These are phyloP conservation scores for Grus americana DNA, from an alignment of 2,113 vertebrate species.

Conservation along the genomic window DNA sequence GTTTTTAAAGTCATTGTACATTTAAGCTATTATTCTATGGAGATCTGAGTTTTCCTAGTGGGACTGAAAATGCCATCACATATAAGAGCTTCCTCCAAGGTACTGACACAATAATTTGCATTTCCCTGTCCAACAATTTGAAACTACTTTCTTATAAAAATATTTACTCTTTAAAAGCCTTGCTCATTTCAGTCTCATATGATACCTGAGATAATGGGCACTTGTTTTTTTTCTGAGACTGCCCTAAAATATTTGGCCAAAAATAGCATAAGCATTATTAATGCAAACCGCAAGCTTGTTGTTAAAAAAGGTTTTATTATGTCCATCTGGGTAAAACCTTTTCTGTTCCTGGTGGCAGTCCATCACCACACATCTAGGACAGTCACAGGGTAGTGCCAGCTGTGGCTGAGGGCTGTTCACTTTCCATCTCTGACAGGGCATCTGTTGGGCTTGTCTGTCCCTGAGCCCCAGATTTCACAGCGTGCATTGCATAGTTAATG, in stretches of 20 bases:
- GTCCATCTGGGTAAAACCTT: background rate
- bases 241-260: background rate
- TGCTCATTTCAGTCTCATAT: background rate
- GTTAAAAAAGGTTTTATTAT: constrained; percentile 29
- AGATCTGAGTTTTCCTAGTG: background rate
- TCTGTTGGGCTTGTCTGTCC: background rate
- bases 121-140: background rate
- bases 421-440: background rate
- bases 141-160: background rate
- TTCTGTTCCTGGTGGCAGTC: background rate
- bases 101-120: background rate
- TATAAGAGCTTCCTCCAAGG: background rate
- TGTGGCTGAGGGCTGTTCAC: background rate
- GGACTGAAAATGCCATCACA: background rate
- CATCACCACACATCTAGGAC: background rate
- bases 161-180: background rate
- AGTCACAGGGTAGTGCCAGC: background rate
- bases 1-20: background rate
- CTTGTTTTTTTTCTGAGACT: background rate
- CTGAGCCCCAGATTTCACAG: constrained; percentile 73
- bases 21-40: background rate
- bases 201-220: background rate
- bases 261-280: background rate
- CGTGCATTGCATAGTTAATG: constrained; percentile 91
- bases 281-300: background rate